Conservation (phyloP, 2,888 invertebrate genomes). For the Autographa pulchrina region DNA sequence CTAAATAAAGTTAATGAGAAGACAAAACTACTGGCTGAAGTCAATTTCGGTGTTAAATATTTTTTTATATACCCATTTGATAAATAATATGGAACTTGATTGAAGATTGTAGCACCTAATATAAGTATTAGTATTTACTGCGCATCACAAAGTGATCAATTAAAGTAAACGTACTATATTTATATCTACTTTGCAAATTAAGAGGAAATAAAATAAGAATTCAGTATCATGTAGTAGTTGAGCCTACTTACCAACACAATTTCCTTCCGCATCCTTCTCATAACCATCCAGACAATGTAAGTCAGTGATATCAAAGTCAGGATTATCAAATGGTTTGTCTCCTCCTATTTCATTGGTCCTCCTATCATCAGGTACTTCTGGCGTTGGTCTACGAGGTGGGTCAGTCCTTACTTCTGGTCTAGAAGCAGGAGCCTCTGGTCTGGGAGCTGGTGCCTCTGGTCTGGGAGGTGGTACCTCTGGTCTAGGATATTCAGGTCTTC, state of each 20-base stretch:
- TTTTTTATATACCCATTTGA: too few species aligned
- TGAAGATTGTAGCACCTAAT: too few species aligned
- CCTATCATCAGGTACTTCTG: conserved; percentile 45
- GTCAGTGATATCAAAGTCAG: conserved; percentile 66
- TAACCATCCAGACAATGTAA: conserved; percentile 87
- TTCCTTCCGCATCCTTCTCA: conserved; percentile 86
- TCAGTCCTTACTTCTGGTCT: conserved; percentile 32
- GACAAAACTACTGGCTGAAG: too few species aligned
- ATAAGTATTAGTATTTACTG: too few species aligned
- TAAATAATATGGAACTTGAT: too few species aligned
- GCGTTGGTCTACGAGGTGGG: conserved; percentile 20
- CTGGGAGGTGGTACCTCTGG: conserved; percentile 49
- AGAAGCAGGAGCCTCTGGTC: conserved; percentile 36
- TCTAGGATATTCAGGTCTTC: conserved; percentile 48
- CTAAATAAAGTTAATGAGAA: too few species aligned
- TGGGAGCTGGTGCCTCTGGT: conserved; percentile 44
- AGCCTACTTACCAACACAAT: conserved; percentile 90
- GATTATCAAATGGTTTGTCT: conserved; percentile 56
- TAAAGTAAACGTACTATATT: too few species aligned
- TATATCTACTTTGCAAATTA: too few species aligned
- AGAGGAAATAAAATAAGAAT: too few species aligned
- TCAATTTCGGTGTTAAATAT: too few species aligned
- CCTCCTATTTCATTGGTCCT: conserved; percentile 60
- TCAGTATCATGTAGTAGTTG: too few species aligned
- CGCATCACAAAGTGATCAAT: too few species aligned